These are phyloP conservation scores for Pseudomyrmex dendroicus DNA, from an alignment of 1,140 invertebrate genomes.

Conservation along the genomic window DNA sequence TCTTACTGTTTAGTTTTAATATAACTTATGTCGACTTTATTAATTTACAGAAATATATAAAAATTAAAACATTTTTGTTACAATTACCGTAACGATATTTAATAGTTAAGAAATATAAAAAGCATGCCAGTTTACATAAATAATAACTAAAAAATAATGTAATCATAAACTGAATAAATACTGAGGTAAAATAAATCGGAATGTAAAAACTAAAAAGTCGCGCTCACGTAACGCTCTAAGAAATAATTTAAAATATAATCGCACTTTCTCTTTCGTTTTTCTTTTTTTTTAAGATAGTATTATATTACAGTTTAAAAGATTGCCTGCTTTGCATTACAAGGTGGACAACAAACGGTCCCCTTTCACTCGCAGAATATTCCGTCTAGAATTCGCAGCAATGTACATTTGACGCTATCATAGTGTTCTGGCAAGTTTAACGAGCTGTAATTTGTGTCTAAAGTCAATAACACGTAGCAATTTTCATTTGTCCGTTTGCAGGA, in stretches of 20 bases:
- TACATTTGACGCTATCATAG: conserved; percentile 21
- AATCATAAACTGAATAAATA: conserved; percentile 2
- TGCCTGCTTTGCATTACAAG: conserved; percentile 28
- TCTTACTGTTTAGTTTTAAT: too few relatives aligned
- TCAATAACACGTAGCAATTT: conserved; percentile 49
- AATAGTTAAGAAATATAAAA: too few relatives aligned
- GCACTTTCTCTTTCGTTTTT: not conserved
- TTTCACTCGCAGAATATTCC: conserved; percentile 46
- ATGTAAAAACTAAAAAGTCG: not conserved
- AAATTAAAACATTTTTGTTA: too few relatives aligned
- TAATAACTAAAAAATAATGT: conserved; percentile 2
- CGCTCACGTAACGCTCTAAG: not conserved
- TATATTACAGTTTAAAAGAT: conserved; percentile 17
- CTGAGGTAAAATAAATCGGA: not conserved
- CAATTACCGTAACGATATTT: too few relatives aligned
- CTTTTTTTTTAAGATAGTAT: conserved; percentile 2
- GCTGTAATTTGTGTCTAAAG: conserved; percentile 47
- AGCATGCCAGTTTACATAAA: not conserved
- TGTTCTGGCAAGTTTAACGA: conserved; percentile 38
- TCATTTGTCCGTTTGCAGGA: conserved; percentile 20
- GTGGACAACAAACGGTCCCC: conserved; percentile 19
- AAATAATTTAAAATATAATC: not conserved
- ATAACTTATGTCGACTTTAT: too few relatives aligned
- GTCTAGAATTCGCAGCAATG: conserved; percentile 20
- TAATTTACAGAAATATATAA: too few relatives aligned